Evolutionary conservation across 2,113 vertebrate species (phyloP), one percentile per base, ranked within the genome.

Genomic region (Halichoeres trimaculatus): DNA sequence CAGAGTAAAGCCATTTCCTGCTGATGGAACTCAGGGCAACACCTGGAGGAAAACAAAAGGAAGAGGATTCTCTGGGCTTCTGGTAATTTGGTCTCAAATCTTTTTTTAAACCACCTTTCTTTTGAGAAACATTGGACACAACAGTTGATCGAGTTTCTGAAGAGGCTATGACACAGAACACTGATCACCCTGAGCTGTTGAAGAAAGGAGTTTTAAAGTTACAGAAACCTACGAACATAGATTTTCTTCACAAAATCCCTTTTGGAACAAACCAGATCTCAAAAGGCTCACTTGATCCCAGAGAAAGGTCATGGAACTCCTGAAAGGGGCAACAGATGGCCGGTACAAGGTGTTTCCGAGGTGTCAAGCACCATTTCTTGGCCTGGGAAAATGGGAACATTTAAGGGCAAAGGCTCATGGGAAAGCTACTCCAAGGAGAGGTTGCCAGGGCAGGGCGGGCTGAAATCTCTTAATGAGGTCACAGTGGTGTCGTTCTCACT

Each of bases 401-500:
- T 80, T 71, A 47, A 80, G 79, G 74, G 70, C 79, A 89, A 85
- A 89, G 76, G 75, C 87, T 82, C 87, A 79, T 86, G 83, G 86
- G 86, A 90, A 85, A 83, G 72, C 55, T 56, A 52, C 76, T 84
- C 71, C 57, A 78, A 65, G 69, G 81, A 81, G 76, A 76, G 65
- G 84, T 90, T 89, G 79, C 83, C 72, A 72, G 55, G 89, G 83
- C 68, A 66, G 75, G n/a, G 64, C 0, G 3, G 71, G 83, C 58
- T 65, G 53, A 62, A 75, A 51, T 85, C 75, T 58, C 73, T 76
- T 89, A 90, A 89, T 90, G 80, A 88, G 81, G 88, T 88, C 84
- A 85, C 5, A 3, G 47, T 9, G 23, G 59, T 41, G 63, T 35
- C 48, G 57, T 36, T 70, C 35, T 53, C 40, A n/a, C 41, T 54